Conservation (phyloP, 2,113 vertebrate genomes). For the Nerophis ophidion region DNA sequence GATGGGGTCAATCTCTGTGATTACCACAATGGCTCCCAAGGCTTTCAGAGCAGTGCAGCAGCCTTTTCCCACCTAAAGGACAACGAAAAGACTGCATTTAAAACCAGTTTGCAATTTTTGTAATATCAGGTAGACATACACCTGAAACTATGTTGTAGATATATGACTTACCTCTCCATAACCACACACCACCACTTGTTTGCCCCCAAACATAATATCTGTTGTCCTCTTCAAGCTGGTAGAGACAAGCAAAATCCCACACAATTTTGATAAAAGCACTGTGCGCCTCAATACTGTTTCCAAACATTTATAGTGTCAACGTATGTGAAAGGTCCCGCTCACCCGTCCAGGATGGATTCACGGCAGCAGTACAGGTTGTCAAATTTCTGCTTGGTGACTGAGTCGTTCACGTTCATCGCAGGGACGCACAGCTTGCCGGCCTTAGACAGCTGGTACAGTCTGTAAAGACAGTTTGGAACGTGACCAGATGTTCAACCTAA, state of each 20-base stretch:
- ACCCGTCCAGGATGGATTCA: constrained; percentile 98
- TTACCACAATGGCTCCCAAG: constrained; percentile 90
- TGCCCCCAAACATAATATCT: constrained; percentile 99
- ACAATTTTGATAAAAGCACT: neutral
- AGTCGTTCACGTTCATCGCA: constrained; percentile 98
- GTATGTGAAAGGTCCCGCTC: constrained; percentile 46
- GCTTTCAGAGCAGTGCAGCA: constrained; percentile 96
- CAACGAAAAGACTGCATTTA: neutral
- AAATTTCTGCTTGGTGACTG: constrained; percentile 98
- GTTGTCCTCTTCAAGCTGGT: constrained; percentile 94
- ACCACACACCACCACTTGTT: constrained; percentile 96
- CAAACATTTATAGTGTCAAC: neutral
- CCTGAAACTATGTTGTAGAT: neutral
- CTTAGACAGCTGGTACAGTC: constrained; percentile 96
- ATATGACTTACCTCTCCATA: constrained; percentile 89
- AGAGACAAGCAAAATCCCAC: constrained; percentile 24
- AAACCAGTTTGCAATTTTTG: neutral
- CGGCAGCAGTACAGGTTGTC: constrained; percentile 98
- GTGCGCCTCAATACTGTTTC: neutral
- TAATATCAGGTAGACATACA: too few species aligned
- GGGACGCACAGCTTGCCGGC: constrained; percentile 96
- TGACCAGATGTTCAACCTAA: constrained; percentile 6
- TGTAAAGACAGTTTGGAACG: constrained; percentile 52
- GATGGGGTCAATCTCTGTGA: constrained; percentile 98
- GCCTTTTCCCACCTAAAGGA: constrained; percentile 88